Percentiles rank a stretch among this genome's conserved stretches.
Conservation (phyloP, 2,113 vertebrate species). For the Pelvicachromis taeniatus region DNA sequence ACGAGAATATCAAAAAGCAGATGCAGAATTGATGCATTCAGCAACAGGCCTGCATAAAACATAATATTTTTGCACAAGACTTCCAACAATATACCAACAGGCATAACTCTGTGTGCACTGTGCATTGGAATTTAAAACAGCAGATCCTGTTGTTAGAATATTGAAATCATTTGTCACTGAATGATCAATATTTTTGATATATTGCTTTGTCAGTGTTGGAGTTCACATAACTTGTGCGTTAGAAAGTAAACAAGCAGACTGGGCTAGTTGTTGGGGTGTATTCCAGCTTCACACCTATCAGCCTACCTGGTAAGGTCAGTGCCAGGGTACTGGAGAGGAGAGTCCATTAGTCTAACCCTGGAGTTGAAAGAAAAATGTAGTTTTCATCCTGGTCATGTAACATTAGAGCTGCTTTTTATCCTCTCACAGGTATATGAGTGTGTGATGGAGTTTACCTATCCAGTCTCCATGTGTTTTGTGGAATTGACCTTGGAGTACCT, state of each 20-base stretch:
- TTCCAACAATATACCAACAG: not conserved
- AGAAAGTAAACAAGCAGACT: not conserved
- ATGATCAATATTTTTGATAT: not conserved
- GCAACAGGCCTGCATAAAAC: fast-evolving
- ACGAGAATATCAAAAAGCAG: not conserved
- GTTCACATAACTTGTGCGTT: not conserved
- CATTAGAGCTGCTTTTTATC: not conserved
- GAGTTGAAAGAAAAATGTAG: not conserved
- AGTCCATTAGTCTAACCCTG: not conserved
- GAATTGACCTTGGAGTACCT: not conserved
- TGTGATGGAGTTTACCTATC: not conserved
- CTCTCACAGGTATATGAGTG: not conserved
- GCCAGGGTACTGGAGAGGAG: not conserved
- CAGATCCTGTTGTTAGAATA: not conserved
- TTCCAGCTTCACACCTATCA: not conserved
- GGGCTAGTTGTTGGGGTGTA: not conserved
- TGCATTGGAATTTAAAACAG: not conserved
- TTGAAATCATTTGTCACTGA: not conserved
- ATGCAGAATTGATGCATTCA: not conserved
- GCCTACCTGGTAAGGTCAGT: not conserved
- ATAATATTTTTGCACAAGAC: not conserved
- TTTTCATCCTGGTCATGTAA: not conserved
- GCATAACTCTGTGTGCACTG: not conserved
- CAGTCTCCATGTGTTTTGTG: not conserved
- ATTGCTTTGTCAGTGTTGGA: not conserved